Conservation (phyloP, 2,113 vertebrate species). For the Falco punctatus region DNA sequence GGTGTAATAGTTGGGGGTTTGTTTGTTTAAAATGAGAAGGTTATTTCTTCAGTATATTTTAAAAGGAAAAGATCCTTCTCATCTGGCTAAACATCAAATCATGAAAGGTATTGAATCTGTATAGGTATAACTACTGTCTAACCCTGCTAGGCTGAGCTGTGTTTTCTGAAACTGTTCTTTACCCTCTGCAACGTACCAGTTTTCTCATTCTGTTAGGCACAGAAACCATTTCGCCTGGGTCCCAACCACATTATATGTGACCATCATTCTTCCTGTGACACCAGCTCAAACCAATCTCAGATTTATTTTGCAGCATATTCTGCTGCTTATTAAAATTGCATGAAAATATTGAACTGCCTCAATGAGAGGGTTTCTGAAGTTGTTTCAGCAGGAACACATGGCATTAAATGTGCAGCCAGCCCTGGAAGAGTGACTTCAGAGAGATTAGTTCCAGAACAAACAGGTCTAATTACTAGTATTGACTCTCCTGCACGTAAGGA, state of each 20-base stretch:
- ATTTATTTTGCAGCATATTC: not conserved
- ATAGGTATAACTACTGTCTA: not conserved
- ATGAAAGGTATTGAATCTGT: not conserved
- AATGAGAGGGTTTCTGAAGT: not conserved
- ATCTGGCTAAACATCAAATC: not conserved
- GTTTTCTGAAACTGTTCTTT: not conserved
- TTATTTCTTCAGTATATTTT: not conserved
- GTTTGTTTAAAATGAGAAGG: not conserved
- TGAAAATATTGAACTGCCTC: not conserved
- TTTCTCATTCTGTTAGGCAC: not conserved
- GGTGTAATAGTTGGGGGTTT: not conserved
- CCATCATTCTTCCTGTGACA: not conserved
- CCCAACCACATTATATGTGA: not conserved
- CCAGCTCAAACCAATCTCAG: not conserved
- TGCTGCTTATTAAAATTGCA: constrained; percentile 27
- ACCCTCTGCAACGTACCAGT: not conserved
- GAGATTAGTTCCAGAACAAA: constrained; percentile 29
- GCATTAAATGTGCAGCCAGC: not conserved
- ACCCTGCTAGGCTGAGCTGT: not conserved
- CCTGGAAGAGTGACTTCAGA: not conserved
- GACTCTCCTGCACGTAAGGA: not conserved
- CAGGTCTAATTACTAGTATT: not conserved
- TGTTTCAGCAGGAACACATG: not conserved
- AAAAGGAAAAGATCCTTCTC: not conserved
- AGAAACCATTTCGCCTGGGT: not conserved